Percentiles rank a stretch among this genome's conserved stretches.
These are phyloP conservation scores for Spinus pinus DNA, from an alignment of 2,797 vertebrate genomes.

Conservation along the genomic window DNA sequence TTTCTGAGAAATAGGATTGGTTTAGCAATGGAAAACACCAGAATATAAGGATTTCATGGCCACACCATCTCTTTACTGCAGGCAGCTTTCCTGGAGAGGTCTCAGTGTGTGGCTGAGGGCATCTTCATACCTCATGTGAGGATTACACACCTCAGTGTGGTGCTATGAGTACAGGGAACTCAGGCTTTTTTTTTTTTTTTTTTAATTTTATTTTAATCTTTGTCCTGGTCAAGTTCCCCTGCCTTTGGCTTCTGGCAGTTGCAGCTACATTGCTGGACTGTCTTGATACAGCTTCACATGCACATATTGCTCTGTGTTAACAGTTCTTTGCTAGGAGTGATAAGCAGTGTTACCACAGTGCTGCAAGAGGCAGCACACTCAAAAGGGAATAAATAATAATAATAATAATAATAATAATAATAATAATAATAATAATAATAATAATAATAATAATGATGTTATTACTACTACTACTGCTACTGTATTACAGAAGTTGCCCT, in stretches of 20 bases:
- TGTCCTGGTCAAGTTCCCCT: background rate
- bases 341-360: background rate
- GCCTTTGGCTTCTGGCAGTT: background rate
- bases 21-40: background rate
- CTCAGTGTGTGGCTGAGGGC: background rate
- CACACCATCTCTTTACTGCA: fast-evolving
- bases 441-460: background rate
- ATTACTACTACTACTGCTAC: too few species aligned
- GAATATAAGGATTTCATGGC: fast-evolving
- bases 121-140: background rate
- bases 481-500: too few species aligned
- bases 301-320: background rate
- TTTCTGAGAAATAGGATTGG: background rate
- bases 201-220: background rate
- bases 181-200: background rate
- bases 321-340: background rate
- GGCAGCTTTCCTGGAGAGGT: background rate
- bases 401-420: background rate
- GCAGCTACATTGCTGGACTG: background rate
- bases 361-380: background rate
- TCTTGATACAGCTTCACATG: background rate
- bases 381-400: background rate
- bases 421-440: background rate
- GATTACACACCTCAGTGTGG: background rate
- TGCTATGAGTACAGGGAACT: background rate